Base-by-base conservation (phyloP, 2,113 vertebrate genomes). In the Oncorhynchus mykiss region DNA sequence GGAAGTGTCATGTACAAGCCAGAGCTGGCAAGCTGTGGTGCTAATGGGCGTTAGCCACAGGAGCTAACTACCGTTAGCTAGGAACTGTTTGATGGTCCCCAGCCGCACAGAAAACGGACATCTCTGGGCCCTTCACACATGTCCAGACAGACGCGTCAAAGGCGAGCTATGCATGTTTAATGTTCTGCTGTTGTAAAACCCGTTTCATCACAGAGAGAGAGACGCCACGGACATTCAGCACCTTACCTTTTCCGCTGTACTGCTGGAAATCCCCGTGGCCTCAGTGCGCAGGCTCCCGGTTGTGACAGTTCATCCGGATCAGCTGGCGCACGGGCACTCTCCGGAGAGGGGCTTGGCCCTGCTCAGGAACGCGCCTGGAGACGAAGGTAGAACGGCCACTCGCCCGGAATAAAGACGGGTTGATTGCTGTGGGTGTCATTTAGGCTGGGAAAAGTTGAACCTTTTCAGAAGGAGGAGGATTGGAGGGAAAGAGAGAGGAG, bases 211-310 rank as follows among this genome's bases (percentile, higher is more conserved):
- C 4, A 45, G n/a, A 57, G 82, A 45, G n/a, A 70, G 81, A 84
- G 70, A 12, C 39, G 71, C 22, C 51, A 66, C 3, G 22, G 86
- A n/a, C 31, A 54, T 25, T 14, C 76, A 71, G 24, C 66, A 75
- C 54, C 89, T 93, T 93, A 94, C 92, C 93, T 93, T 89, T 77
- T 71, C 84, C 88, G 83, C 84, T 91, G 85, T 85, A 88, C 89
- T 91, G 85, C 87, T 85, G 91, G 92, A 94, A 93, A 93, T 88
- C 89, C 89, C 85, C 85, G 84, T 80, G 39, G 8, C 65, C 31
- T 0, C 29, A 86, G 4, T 72, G 78, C 93, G 93, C 93, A 92
- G 92, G 92, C 89, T 89, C 39, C 9, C 0, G 39, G 9, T 11
- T 12, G 2, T 11, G 39, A 11, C 39, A 11, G 39, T 45, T 45